Base-by-base conservation (phyloP, 2,113 vertebrate genomes). In the Zeus faber region DNA sequence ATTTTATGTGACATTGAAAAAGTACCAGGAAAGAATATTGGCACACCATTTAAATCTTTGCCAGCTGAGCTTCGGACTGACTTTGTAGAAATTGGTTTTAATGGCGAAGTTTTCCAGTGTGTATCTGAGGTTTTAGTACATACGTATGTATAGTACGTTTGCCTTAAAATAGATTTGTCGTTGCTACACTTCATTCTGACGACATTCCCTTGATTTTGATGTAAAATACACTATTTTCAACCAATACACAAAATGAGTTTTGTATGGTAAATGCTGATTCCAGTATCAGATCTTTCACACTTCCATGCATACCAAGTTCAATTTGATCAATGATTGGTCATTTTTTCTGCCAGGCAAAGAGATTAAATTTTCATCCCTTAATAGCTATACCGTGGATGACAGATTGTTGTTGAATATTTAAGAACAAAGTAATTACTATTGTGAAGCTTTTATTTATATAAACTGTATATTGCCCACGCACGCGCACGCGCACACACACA, bases 1-100 rank as follows among this genome's bases (percentile, higher is more conserved):
- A 39, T 39, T 39, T 39, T 10, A 11, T 39, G 35, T 39, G 35
- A 39, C 35, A 10, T 39, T 39, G 35, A 39, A 39, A 39, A 39
- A 39, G 35, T 39, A 39, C 35, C 35, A 39, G 35, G 35, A 39
- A 39, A 2, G 4, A 39, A 11, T n/a, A 39, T 39, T 39, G 10
- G 14, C 35, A 39, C 35, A 39, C 35, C 35, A 39, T 39, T 39
- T 39, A 11, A 39, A 39, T 39, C 35, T 3, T 39, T 13, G 35
- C 35, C 35, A 39, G 14, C 35, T 11, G 7, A n/a, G 13, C 8
- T 39, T 39, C 35, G 13, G 35, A 39, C 35, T 39, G 2, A 39
- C 1, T 39, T 13, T 39, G 13, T 39, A 39, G 35, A 4, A 39
- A 13, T 39, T 4, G 35, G 13, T 39, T 39, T 39, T 13, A 39